Conservation (phyloP, 2,113 vertebrate genomes). For the Cottus gobio region DNA sequence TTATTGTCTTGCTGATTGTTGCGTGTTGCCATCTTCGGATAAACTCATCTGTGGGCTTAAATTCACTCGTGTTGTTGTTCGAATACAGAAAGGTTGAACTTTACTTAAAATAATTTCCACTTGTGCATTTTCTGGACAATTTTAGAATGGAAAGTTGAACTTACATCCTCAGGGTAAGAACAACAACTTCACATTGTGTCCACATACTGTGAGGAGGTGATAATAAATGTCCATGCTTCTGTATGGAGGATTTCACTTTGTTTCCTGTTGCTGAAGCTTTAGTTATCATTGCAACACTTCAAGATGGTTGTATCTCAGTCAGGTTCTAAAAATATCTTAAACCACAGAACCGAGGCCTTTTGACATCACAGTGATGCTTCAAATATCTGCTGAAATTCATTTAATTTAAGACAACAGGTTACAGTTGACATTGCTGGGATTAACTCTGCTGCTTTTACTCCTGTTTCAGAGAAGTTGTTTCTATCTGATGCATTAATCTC, state of each 20-base stretch:
- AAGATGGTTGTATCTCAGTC: neutral
- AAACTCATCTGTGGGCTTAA: neutral
- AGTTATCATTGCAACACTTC: neutral
- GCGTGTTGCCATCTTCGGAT: neutral
- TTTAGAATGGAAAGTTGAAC: neutral
- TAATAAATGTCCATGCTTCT: conserved; percentile 31
- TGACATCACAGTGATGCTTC: neutral
- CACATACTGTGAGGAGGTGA: neutral
- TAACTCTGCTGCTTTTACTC: neutral
- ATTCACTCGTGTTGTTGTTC: neutral
- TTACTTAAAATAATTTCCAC: neutral
- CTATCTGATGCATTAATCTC: neutral
- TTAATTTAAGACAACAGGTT: neutral
- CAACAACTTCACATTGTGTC: neutral
- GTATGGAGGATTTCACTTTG: conserved; percentile 52
- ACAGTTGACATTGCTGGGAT: neutral
- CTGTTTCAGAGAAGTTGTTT: neutral
- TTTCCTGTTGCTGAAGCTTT: conserved; percentile 63
- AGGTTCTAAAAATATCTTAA: neutral
- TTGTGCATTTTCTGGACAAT: neutral
- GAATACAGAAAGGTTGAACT: neutral
- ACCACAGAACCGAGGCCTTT: neutral
- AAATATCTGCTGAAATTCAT: neutral
- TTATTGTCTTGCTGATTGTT: neutral
- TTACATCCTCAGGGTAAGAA: neutral